Conservation (phyloP, 2,888 invertebrate species). For the Nomada lathburiana region DNA sequence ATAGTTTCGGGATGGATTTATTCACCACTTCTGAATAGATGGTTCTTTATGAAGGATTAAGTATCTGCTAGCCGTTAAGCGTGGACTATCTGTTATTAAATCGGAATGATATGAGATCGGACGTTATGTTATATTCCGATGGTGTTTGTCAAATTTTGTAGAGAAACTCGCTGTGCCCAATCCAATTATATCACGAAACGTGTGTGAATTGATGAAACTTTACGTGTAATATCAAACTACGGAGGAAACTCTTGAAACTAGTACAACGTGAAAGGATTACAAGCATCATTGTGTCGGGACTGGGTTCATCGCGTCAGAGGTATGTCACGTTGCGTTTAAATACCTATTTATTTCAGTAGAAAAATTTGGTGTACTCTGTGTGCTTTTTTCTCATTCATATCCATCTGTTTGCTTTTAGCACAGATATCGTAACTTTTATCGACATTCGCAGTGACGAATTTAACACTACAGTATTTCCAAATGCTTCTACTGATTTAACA, state of each 20-base stretch:
- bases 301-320: slow-evolving; percentile 18
- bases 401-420: no score
- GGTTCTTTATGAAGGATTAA: no score
- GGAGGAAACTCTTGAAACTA: slow-evolving; percentile 34
- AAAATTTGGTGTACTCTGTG: no score
- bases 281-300: slow-evolving; percentile 36
- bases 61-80: no score
- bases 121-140: background rate
- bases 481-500: no score
- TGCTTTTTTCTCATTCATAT: no score
- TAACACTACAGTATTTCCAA: no score
- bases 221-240: slow-evolving; percentile 33
- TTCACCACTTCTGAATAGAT: no score
- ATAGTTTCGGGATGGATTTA: background rate
- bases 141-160: background rate
- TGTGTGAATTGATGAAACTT: slow-evolving; percentile 52
- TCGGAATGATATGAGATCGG: background rate
- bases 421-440: no score
- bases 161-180: slow-evolving; percentile 23
- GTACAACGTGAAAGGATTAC: slow-evolving; percentile 53
- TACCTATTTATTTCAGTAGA: background rate
- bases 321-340: background rate
- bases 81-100: background rate
- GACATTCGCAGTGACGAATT: no score
- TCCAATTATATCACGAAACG: slow-evolving; percentile 14